Percentiles rank a stretch among this genome's conserved stretches.
Conservation (phyloP, 2,113 vertebrate genomes). For the Thunnus thynnus region DNA sequence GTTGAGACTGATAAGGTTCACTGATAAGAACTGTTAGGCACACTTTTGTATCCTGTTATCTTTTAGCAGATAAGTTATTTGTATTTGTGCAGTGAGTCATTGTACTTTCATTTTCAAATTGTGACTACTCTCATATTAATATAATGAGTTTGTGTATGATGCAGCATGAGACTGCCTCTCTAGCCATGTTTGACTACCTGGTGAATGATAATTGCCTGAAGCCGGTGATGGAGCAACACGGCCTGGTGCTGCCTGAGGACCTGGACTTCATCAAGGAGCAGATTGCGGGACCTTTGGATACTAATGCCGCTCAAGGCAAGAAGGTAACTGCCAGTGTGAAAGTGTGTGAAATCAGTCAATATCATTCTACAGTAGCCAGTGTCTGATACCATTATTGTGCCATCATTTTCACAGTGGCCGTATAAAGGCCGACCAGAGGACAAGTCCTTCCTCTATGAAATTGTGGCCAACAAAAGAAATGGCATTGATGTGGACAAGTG, state of each 20-base stretch:
- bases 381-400: background rate
- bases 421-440: slow-evolving; percentile 89
- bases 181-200: slow-evolving; percentile 94
- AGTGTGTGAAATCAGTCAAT: background rate
- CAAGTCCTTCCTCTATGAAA: slow-evolving; percentile 96
- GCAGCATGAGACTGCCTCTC: slow-evolving; percentile 92
- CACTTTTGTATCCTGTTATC: background rate
- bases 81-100: background rate
- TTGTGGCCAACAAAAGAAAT: slow-evolving; percentile 95
- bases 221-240: slow-evolving; percentile 85
- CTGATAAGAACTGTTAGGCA: slow-evolving; percentile 24
- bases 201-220: slow-evolving; percentile 86
- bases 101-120: slow-evolving; percentile 22
- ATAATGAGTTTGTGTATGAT: slow-evolving; percentile 1
- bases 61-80: slow-evolving; percentile 27
- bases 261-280: slow-evolving; percentile 94
- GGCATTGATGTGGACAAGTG: slow-evolving; percentile 99
- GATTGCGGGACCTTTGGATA: slow-evolving; percentile 86
- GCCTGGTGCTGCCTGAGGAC: slow-evolving; percentile 89
- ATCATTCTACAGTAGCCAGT: background rate
- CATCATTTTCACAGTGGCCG: slow-evolving; percentile 84
- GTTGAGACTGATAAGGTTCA: slow-evolving; percentile 17
- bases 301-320: slow-evolving; percentile 22
- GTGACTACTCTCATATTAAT: background rate
- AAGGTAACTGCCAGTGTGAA: slow-evolving; percentile 63